Percentiles rank a stretch among this genome's conserved stretches.
phyloP scores from a whole-genome alignment of 2,888 invertebrate species.

The Synanthedon vespiformis region DNA sequence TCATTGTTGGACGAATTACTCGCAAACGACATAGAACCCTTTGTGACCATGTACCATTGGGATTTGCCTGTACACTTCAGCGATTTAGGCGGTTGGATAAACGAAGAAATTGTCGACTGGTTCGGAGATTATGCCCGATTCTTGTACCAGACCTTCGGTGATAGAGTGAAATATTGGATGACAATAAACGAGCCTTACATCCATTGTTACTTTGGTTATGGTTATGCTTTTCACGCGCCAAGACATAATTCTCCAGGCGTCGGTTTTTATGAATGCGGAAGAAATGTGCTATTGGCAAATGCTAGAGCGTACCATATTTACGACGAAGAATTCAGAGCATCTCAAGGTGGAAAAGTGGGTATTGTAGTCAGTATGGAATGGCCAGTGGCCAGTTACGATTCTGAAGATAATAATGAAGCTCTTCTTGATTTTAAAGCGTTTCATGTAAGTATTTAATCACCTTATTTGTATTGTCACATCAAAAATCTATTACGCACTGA shows the following conservation, averaged over 20 bases:
- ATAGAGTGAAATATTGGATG: constrained; percentile 72
- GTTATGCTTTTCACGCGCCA: constrained; percentile 24
- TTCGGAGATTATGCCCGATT: constrained; percentile 39
- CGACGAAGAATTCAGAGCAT: constrained; percentile 52
- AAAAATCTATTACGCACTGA: no score
- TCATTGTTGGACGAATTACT: constrained; percentile 49
- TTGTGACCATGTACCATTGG: constrained; percentile 68
- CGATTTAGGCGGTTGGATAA: constrained; percentile 25
- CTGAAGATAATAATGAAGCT: constrained; percentile 9
- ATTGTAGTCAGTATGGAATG: constrained; percentile 12
- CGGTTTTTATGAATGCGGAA: constrained; percentile 69
- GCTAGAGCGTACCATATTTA: constrained; percentile 68
- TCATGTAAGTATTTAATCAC: constrained; percentile 8
- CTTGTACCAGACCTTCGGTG: constrained; percentile 59
- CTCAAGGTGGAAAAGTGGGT: constrained; percentile 42
- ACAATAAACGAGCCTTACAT: constrained; percentile 75
- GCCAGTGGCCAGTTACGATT: constrained; percentile 11
- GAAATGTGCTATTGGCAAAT: constrained; percentile 74
- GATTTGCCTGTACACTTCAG: constrained; percentile 52
- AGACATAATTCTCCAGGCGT: constrained; percentile 32
- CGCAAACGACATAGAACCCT: constrained; percentile 53
- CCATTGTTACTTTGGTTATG: constrained; percentile 34
- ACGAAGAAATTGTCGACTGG: constrained; percentile 25
- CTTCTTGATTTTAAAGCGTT: constrained; percentile 9
- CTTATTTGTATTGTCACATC: no score